These are phyloP conservation scores for Chloroclysta siterata DNA, from an alignment of 2,888 invertebrate species.

Conservation along the genomic window DNA sequence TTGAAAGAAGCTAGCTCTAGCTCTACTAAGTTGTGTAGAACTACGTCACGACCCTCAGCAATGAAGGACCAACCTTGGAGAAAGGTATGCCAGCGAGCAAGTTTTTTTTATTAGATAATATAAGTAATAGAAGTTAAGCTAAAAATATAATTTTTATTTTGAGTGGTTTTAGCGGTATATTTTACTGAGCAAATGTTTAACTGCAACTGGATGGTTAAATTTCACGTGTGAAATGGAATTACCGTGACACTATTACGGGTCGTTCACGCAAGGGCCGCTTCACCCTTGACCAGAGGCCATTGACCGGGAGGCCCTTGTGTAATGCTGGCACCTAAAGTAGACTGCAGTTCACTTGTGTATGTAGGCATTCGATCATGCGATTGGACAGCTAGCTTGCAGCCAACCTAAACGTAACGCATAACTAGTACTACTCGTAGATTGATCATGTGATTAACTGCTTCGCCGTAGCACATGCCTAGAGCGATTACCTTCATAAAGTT, in stretches of 20 bases:
- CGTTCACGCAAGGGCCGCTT: conserved; percentile 22
- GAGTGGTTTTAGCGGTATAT: not conserved
- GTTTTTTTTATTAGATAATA: too few species aligned
- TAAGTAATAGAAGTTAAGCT: too few species aligned
- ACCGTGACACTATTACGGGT: conserved; percentile 35
- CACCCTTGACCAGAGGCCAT: conserved; percentile 27
- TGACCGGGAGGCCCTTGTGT: conserved; percentile 25
- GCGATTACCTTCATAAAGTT: too few species aligned
- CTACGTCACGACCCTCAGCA: too few species aligned
- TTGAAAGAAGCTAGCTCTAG: too few species aligned
- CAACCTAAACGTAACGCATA: not conserved
- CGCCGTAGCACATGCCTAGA: too few species aligned
- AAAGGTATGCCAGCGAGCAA: too few species aligned
- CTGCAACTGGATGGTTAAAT: not conserved
- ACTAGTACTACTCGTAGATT: not conserved
- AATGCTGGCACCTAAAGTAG: conserved; percentile 15
- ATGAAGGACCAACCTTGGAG: too few species aligned
- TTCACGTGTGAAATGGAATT: conserved; percentile 13
- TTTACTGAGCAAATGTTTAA: not conserved
- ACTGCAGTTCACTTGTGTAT: conserved; percentile 12
- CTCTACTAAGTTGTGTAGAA: too few species aligned
- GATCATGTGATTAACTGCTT: too few species aligned
- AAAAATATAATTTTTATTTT: too few species aligned
- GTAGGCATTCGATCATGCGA: not conserved
- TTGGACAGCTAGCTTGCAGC: not conserved